Base-by-base conservation (phyloP, 2,113 vertebrate genomes). In the Progne subis region DNA sequence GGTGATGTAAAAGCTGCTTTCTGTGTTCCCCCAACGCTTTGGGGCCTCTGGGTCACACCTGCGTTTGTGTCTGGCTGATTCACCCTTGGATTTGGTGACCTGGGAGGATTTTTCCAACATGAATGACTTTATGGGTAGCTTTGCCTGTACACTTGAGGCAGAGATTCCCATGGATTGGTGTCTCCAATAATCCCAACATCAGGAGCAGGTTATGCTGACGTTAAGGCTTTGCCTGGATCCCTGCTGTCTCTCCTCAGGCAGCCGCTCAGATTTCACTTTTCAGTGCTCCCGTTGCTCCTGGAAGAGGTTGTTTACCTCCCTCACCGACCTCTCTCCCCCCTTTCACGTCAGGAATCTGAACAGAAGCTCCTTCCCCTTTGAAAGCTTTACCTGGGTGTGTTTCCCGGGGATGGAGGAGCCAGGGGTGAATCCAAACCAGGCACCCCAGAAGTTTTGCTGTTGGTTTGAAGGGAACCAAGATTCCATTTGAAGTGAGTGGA, bases 21-120 rank as follows among this genome's bases (percentile, higher is more conserved):
- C 44, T 34, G 56, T 37, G 37, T 41, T 34, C 2, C 10, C 50
- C 29, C 25, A 9, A 50, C 41, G 2, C 46, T 23, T 7, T 1
- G 46, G 1, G 43, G 3, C 1, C 5, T 18, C 11, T 16, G 9
- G 5, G 18, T 15, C 52, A 21, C 55, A 3, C 25, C 2, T 4
- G 23, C 1, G 0, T 28, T 39, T 17, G 26, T 24, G 50, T 53
- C 61, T 60, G 91, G 44, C 88, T 57, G 20, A 49, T 9, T 23
- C 47, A 7, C 19, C 47, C 9, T 7, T 9, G 32, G 37, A 2
- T 34, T 15, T 18, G 63, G 37, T 32, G 63, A 5, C 18, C 55
- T 60, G 23, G 39, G 28, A 61, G 47, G 23, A 11, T 18, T 32
- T 78, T 44, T 1, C 53, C 53, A 26, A 2, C 37, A 9, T 11